Evolutionary conservation across 2,113 vertebrate species (phyloP).

Genomic region (Ranitomeya imitator): DNA sequence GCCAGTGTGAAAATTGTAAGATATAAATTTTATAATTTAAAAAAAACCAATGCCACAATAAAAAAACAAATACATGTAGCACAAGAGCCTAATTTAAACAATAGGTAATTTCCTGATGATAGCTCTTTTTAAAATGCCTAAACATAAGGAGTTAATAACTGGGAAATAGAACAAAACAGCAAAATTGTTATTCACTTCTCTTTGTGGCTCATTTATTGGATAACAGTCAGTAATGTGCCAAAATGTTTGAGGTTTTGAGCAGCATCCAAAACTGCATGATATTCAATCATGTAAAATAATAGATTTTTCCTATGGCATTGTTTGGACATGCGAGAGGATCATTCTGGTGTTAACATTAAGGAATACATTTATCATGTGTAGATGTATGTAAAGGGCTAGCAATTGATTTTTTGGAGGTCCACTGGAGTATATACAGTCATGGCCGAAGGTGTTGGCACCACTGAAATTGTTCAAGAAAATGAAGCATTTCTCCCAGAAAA

Average conservation of each 20-base stretch:
- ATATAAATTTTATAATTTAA: no score
- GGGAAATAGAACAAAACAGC: background rate
- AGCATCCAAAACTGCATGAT: conserved; percentile 1
- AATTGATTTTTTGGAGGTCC: background rate
- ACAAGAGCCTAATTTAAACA: no score
- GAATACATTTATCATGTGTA: background rate
- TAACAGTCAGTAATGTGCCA: background rate
- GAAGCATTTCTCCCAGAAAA: no score
- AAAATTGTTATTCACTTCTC: background rate
- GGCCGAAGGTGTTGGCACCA: no score
- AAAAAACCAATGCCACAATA: no score
- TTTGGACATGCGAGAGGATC: background rate
- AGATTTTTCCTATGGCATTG: background rate
- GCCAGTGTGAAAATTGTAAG: no score
- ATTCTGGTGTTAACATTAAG: background rate
- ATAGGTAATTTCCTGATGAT: no score
- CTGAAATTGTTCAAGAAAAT: no score
- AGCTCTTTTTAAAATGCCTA: background rate
- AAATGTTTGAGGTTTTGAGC: conserved; percentile 20
- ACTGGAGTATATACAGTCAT: background rate
- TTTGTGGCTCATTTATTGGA: background rate
- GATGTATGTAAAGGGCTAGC: background rate
- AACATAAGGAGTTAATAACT: background rate
- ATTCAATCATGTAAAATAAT: background rate
- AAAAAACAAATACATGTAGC: no score